Evolutionary conservation across 2,113 vertebrate species (phyloP).

Genomic region (Cathartes aura): DNA sequence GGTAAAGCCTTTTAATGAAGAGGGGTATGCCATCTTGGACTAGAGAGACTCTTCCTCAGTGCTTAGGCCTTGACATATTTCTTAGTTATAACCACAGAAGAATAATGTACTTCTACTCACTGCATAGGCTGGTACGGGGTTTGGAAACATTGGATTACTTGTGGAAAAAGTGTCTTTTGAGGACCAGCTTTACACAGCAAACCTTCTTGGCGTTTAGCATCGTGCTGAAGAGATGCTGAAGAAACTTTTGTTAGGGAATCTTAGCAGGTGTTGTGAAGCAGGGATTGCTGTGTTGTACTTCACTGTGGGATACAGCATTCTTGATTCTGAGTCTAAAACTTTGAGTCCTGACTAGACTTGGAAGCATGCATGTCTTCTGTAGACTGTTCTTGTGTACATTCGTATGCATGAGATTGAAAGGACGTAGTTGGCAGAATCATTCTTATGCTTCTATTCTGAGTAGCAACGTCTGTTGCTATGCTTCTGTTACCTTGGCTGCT

Average conservation of each 20-base stretch:
- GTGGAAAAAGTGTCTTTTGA: background rate
- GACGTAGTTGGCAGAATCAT: background rate
- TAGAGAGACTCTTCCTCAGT: background rate
- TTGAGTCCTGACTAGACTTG: background rate
- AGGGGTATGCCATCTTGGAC: background rate
- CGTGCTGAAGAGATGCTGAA: background rate
- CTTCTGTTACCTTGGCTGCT: conserved; percentile 50
- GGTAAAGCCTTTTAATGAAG: background rate
- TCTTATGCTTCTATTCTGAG: conserved; percentile 21
- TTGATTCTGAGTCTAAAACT: background rate
- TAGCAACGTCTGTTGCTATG: conserved; percentile 47
- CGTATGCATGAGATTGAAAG: background rate
- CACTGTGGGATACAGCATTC: background rate
- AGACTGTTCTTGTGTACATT: background rate
- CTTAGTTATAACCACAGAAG: background rate
- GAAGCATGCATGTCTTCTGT: background rate
- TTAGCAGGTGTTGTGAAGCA: background rate
- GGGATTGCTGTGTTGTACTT: background rate
- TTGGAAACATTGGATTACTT: background rate
- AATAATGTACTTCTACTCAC: background rate
- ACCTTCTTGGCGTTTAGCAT: background rate
- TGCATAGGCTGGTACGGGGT: fast-evolving
- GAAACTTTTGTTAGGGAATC: background rate
- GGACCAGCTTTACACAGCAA: background rate
- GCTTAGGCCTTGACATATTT: background rate